A percentile compares a stretch with the other conserved stretches of the same genome.
phyloP scores from a whole-genome alignment of 1,140 invertebrate species.

The Drosophila nannoptera region DNA sequence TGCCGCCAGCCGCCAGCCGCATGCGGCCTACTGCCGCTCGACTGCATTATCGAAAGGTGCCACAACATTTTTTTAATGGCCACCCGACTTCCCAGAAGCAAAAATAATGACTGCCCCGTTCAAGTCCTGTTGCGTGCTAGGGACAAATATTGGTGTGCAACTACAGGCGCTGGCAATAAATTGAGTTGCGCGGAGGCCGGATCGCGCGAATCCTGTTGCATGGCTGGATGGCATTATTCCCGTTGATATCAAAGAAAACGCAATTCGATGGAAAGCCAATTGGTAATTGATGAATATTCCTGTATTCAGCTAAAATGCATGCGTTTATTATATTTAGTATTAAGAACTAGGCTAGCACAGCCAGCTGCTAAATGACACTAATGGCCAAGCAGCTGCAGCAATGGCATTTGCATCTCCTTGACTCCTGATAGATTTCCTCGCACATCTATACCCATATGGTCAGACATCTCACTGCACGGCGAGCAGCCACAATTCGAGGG shows the following conservation, averaged over 20 bases:
- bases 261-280: neutral
- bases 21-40: neutral
- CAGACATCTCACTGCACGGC: slow-evolving; percentile 52
- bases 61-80: slow-evolving; percentile 31
- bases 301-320: slow-evolving; percentile 3
- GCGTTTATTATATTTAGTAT: slow-evolving; percentile 13
- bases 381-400: slow-evolving; percentile 46
- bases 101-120: slow-evolving; percentile 7
- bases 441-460: slow-evolving; percentile 47
- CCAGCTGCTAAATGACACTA: slow-evolving; percentile 2
- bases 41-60: slow-evolving; percentile 44
- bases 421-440: slow-evolving; percentile 25
- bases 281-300: slow-evolving; percentile 8
- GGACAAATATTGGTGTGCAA: slow-evolving; percentile 38
- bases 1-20: too few relatives aligned
- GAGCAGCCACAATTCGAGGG: slow-evolving; percentile 62
- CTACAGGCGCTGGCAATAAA: slow-evolving; percentile 47
- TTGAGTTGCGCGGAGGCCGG: slow-evolving; percentile 36
- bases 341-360: slow-evolving; percentile 5
- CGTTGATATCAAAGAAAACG: too few relatives aligned
- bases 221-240: slow-evolving; percentile 7
- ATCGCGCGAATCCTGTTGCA: slow-evolving; percentile 13
- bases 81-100: slow-evolving; percentile 1
- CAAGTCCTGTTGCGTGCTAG: slow-evolving; percentile 32
- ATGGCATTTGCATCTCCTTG: slow-evolving; percentile 35